Conservation (phyloP, 2,888 invertebrate species). For the Limnephilus marmoratus region DNA sequence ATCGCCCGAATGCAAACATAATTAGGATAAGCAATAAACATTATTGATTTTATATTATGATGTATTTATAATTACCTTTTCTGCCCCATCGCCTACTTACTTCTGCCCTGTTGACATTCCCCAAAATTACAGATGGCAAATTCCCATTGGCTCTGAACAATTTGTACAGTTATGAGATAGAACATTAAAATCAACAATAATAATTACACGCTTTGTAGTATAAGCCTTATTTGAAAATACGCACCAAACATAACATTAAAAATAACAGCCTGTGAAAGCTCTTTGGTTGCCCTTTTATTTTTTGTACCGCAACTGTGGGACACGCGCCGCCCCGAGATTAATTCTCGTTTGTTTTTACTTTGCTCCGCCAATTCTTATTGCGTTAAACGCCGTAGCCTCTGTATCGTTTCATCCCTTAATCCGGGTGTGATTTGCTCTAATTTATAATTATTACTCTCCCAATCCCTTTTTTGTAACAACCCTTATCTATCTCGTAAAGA, state of each 20-base stretch:
- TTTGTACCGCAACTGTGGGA: background rate
- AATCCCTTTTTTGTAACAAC: background rate
- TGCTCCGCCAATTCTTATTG: background rate
- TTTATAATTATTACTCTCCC: background rate
- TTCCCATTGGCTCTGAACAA: background rate
- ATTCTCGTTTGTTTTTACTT: background rate
- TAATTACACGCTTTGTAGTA: background rate
- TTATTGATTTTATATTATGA: too few relatives aligned
- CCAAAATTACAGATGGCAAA: background rate
- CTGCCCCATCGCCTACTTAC: background rate
- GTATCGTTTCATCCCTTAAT: background rate
- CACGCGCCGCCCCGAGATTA: background rate
- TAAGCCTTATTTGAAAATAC: background rate
- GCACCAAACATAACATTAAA: background rate
- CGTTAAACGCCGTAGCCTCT: background rate
- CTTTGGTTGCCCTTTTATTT: background rate
- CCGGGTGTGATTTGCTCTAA: background rate
- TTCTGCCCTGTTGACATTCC: background rate
- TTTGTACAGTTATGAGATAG: too few relatives aligned
- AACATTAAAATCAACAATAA: background rate
- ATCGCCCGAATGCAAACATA: too few relatives aligned
- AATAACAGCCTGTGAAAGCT: background rate
- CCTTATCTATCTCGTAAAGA: background rate
- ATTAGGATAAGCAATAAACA: too few relatives aligned
- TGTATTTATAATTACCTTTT: too few relatives aligned